phyloP scores from a whole-genome alignment of 1,140 invertebrate genomes.

The Drosophila kanapiae region DNA sequence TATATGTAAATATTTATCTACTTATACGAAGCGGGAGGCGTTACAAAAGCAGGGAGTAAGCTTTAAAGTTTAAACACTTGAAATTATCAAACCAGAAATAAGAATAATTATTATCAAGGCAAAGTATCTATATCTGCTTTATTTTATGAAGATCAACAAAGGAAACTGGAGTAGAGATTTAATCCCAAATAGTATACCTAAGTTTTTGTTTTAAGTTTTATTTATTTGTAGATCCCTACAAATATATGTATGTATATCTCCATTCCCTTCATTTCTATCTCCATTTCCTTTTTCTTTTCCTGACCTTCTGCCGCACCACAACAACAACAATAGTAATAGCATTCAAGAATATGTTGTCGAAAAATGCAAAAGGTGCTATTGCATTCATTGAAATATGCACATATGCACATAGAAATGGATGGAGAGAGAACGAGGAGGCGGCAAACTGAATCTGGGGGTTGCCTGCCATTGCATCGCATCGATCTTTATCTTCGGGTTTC shows the following conservation, averaged over 20 bases:
- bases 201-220: too few species aligned
- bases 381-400: slow-evolving; percentile 5
- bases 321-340: slow-evolving; percentile 1
- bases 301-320: neutral
- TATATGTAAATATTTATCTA: too few species aligned
- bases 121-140: neutral
- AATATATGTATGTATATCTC: neutral
- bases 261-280: neutral
- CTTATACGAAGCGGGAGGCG: too few species aligned
- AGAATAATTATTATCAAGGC: neutral
- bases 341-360: slow-evolving; percentile 11
- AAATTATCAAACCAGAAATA: neutral
- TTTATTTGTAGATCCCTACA: slow-evolving; percentile 6
- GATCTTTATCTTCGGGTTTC: slow-evolving; percentile 45
- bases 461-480: slow-evolving; percentile 25
- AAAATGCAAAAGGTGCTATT: slow-evolving; percentile 21
- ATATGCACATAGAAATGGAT: neutral
- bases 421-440: slow-evolving; percentile 1
- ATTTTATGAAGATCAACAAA: neutral
- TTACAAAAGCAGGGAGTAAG: neutral
- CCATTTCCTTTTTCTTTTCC: neutral
- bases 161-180: neutral
- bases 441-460: neutral
- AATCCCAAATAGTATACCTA: neutral
- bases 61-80: neutral